phyloP scores from a whole-genome alignment of 2,113 vertebrate species.

The Mesembrinibis cayennensis region DNA sequence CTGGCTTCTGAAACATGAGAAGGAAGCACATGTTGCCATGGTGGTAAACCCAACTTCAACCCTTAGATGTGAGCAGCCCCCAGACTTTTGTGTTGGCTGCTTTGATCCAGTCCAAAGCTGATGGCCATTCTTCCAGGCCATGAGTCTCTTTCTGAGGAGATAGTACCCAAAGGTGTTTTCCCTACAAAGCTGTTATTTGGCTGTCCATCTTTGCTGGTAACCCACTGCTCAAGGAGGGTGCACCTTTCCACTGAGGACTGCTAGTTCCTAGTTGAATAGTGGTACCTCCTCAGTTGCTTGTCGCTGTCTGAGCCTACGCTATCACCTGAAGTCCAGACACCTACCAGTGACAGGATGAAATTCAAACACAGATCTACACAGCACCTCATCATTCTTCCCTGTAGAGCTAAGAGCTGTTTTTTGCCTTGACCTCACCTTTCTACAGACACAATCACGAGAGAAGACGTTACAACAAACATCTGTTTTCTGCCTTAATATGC shows the following conservation, averaged over 20 bases:
- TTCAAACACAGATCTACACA: background rate
- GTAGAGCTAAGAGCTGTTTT: background rate
- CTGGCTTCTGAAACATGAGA: rapidly evolving
- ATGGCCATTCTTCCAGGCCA: background rate
- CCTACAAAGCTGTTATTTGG: background rate
- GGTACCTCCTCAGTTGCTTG: background rate
- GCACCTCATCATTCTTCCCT: background rate
- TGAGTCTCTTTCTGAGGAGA: background rate
- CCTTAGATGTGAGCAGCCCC: background rate
- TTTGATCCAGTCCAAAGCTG: rapidly evolving
- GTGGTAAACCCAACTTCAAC: background rate
- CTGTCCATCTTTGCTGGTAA: background rate
- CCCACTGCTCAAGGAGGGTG: background rate
- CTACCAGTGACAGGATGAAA: background rate
- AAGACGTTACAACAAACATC: background rate
- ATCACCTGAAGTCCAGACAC: background rate
- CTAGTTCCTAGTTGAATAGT: background rate
- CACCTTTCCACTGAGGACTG: background rate
- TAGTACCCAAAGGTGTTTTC: background rate
- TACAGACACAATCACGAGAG: background rate
- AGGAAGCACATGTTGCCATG: background rate
- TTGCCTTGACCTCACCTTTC: background rate
- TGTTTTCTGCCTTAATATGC: background rate
- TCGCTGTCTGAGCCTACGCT: background rate
- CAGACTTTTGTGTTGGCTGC: background rate